These are phyloP conservation scores for Drosophila neonasuta DNA, from an alignment of 2,888 invertebrate species.

Conservation along the genomic window DNA sequence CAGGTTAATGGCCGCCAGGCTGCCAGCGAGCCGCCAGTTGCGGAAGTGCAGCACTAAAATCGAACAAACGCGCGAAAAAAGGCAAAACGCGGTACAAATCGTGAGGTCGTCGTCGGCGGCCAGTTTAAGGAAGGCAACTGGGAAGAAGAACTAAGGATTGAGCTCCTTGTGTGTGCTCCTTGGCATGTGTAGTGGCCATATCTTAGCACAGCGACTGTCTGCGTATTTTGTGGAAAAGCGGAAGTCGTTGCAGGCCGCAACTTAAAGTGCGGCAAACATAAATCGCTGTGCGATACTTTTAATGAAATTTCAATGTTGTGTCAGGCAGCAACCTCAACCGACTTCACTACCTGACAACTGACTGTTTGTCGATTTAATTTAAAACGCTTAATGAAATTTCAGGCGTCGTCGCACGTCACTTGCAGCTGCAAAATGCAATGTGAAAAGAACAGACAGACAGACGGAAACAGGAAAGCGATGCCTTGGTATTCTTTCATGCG, in stretches of 20 bases:
- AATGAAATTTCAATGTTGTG: conserved; percentile 77
- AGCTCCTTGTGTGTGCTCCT: conserved; percentile 11
- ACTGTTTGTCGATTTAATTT: conserved; percentile 72
- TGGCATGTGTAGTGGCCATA: conserved; percentile 73
- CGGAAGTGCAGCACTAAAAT: conserved; percentile 74
- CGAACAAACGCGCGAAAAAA: conserved; percentile 70
- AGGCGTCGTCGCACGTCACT: conserved; percentile 57
- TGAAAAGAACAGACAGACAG: conserved; percentile 11
- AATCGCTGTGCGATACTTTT: conserved; percentile 68
- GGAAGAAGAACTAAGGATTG: conserved; percentile 10
- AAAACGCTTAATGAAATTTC: conserved; percentile 77
- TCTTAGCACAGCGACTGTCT: conserved; percentile 61
- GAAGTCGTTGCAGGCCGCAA: conserved; percentile 68
- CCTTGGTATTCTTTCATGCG: conserved; percentile 52
- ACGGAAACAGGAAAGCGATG: conserved; percentile 22
- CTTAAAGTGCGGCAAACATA: conserved; percentile 72
- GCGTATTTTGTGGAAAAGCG: conserved; percentile 65
- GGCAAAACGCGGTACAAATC: neutral
- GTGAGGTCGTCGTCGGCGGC: neutral
- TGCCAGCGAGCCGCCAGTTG: conserved; percentile 40
- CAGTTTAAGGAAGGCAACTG: neutral
- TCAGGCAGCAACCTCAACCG: conserved; percentile 15
- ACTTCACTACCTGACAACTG: conserved; percentile 52
- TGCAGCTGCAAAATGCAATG: conserved; percentile 68
- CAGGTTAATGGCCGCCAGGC: conserved; percentile 71